Evolutionary conservation across 2,797 vertebrate species (phyloP), one percentile per base, ranked within the genome.

Genomic region (Ceryle rudis): DNA sequence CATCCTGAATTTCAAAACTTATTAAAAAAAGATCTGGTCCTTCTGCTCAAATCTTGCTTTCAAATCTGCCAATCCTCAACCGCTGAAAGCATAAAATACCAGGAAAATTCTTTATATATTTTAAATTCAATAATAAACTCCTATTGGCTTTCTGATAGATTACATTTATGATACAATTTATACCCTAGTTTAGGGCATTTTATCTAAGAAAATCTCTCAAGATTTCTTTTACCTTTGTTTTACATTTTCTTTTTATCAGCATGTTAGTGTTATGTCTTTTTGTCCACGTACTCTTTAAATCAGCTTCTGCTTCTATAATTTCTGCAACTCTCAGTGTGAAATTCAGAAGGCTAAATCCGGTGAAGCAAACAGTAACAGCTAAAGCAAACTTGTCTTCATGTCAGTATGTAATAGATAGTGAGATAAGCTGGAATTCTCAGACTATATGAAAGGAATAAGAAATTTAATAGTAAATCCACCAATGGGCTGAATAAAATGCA

Each of bases 381-480:
- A 95, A 81, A 87, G 51, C 14, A 70, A 95, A 58, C 64, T 86
- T 15, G 3, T 65, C 44, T 83, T 89, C 77, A 12, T 67, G n/a
- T 42, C 71, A 78, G 28, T 54, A 84, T 82, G 61, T 61, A 95
- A 86, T 35, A 9, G 74, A 88, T 57, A 91, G 84, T 70, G 86
- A 92, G 64, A 84, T 78, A 96, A 95, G 35, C 39, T 94, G 26
- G 75, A 96, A 86, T 90, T 96, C 75, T 74, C 62, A 80, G 39
- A 89, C 86, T 93, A 31, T 88, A 93, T 84, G n/a, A 85, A 74
- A 61, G 26, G 35, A 97, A 95, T 86, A 80, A 65, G 92, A 86
- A 91, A 88, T 77, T 31, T 74, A 93, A 88, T 41, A 80, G 29
- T 33, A 88, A 79, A 80, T 62, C 28, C 55, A 79, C 22, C 19